phyloP scores from a whole-genome alignment of 2,888 invertebrate genomes.

The Eilema griseolum region DNA sequence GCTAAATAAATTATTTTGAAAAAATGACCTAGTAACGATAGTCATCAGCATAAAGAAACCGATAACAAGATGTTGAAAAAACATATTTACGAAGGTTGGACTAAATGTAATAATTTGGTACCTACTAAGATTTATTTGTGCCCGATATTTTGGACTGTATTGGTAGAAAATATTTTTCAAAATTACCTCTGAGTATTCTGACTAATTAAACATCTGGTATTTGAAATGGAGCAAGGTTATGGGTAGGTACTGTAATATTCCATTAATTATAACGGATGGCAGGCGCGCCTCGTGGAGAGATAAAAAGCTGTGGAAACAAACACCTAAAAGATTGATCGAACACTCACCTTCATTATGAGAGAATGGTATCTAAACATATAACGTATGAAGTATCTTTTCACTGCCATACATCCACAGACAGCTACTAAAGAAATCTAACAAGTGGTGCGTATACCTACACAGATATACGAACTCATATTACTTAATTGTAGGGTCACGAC shows the following conservation, averaged over 20 bases:
- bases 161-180: neutral
- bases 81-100: constrained; percentile 27
- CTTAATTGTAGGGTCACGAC: neutral
- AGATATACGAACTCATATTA: neutral
- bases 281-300: neutral
- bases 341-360: constrained; percentile 8
- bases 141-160: neutral
- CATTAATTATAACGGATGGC: constrained; percentile 5
- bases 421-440: neutral
- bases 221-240: neutral
- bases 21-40: constrained; percentile 32
- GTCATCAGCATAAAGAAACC: constrained; percentile 35
- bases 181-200: neutral
- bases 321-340: constrained; percentile 13
- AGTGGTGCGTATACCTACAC: constrained; percentile 1
- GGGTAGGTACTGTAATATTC: neutral
- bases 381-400: neutral
- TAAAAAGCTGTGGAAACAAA: constrained; percentile 11
- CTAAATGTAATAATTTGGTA: constrained; percentile 21
- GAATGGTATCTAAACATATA: constrained; percentile 14
- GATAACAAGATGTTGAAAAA: constrained; percentile 32
- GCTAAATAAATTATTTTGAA: constrained; percentile 27
- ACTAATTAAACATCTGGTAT: neutral
- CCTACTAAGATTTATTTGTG: constrained; percentile 4
- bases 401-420: neutral